Evolutionary conservation across 2,888 invertebrate species (phyloP).

Genomic region (Napeogenes sylphis): DNA sequence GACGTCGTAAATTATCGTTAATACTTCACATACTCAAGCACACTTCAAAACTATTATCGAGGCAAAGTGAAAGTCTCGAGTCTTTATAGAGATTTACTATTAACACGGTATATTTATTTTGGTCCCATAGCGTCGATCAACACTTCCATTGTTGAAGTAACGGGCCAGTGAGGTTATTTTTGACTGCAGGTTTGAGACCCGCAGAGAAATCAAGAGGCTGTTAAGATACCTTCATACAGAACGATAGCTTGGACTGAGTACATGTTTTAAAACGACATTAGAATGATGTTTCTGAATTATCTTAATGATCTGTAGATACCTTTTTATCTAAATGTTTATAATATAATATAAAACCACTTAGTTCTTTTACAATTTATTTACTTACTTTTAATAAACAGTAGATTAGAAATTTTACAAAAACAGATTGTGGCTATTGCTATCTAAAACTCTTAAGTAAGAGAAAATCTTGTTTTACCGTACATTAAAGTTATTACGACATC

Average conservation of each 20-base stretch:
- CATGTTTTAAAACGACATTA: too few relatives aligned
- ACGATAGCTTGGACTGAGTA: not conserved
- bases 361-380: too few relatives aligned
- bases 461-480: too few relatives aligned
- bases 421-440: too few relatives aligned
- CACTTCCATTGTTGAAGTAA: constrained; percentile 32
- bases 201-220: not conserved
- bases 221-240: not conserved
- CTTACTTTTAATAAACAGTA: too few relatives aligned
- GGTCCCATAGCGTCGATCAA: constrained; percentile 28
- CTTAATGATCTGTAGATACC: too few relatives aligned
- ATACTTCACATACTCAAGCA: constrained; percentile 27
- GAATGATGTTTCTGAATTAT: too few relatives aligned
- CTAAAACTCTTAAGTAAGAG: too few relatives aligned
- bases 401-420: too few relatives aligned
- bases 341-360: too few relatives aligned
- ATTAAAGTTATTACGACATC: too few relatives aligned
- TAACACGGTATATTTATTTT: constrained; percentile 18
- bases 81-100: not conserved
- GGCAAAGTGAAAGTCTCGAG: constrained; percentile 16
- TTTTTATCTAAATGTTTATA: too few relatives aligned
- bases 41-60: constrained; percentile 31
- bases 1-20: constrained; percentile 19
- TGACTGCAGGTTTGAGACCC: constrained; percentile 14
- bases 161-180: constrained; percentile 24